phyloP scores from a whole-genome alignment of 2,797 vertebrate species.

The Sebastes trivittatus region DNA sequence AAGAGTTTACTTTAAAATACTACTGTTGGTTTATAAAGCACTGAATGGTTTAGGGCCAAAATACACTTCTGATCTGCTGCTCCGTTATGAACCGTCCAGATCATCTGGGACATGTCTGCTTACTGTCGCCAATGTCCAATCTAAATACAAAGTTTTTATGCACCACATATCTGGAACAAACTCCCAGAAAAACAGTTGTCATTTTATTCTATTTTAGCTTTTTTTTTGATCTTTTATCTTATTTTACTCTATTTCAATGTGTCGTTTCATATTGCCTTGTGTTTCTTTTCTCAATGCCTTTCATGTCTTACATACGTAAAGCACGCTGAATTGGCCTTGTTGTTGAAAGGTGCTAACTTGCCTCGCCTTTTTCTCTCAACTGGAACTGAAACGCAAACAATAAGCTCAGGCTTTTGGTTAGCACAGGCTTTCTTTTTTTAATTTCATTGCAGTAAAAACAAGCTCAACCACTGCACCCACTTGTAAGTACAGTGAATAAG shows the following conservation, averaged over 20 bases:
- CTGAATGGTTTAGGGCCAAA: background rate
- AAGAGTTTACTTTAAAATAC: background rate
- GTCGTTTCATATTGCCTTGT: background rate
- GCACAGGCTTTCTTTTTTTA: background rate
- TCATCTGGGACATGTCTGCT: background rate
- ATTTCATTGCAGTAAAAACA: conserved; percentile 37
- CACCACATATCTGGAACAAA: background rate
- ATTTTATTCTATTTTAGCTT: background rate
- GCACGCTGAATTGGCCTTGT: background rate
- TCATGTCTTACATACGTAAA: background rate
- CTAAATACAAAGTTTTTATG: background rate
- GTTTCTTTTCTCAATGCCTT: background rate
- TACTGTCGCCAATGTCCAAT: background rate
- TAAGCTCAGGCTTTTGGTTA: conserved; percentile 28
- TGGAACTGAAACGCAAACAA: conserved; percentile 26
- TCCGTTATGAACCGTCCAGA: background rate
- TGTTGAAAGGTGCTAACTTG: background rate
- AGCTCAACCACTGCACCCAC: conserved; percentile 25
- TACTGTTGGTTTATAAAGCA: background rate
- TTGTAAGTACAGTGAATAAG: conserved; percentile 46
- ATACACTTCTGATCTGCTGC: background rate
- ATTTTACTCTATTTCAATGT: background rate
- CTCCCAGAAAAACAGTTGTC: background rate
- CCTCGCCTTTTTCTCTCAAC: background rate
- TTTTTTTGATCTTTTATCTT: background rate